Evolutionary conservation across 2,888 invertebrate genomes (phyloP).

Genomic region (Lasiommata megera): DNA sequence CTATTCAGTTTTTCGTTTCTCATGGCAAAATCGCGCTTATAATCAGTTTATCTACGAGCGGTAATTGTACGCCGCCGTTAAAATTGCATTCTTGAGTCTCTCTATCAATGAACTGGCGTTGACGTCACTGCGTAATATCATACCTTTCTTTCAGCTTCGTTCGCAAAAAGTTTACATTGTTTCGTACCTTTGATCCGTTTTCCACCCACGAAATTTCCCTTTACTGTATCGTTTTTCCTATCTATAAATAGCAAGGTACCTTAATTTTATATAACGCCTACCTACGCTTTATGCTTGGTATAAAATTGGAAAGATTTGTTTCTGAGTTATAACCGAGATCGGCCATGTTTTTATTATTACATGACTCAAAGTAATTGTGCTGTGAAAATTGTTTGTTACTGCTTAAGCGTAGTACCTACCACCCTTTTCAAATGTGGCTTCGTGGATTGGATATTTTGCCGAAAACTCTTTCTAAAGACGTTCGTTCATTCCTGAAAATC

Average conservation of each 20-base stretch:
- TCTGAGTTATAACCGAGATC: neutral
- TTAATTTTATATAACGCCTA: conserved; percentile 61
- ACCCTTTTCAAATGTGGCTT: too few relatives aligned
- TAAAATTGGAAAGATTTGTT: neutral
- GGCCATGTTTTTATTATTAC: neutral
- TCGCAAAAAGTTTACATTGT: conserved; percentile 15
- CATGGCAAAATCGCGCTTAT: conserved; percentile 34
- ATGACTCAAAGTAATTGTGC: too few relatives aligned
- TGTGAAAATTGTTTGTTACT: too few relatives aligned
- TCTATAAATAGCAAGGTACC: conserved; percentile 62
- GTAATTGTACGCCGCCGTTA: conserved; percentile 17
- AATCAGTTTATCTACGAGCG: conserved; percentile 22
- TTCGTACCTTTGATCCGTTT: conserved; percentile 31
- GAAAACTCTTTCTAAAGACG: too few relatives aligned
- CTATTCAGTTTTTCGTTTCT: conserved; percentile 47
- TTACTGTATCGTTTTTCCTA: conserved; percentile 50
- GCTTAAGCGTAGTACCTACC: too few relatives aligned
- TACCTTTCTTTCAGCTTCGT: conserved; percentile 6
- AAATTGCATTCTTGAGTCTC: conserved; percentile 14
- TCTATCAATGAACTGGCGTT: conserved; percentile 28
- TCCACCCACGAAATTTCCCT: conserved; percentile 51
- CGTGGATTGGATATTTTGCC: too few relatives aligned
- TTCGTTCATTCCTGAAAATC: too few relatives aligned
- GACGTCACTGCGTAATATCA: conserved; percentile 21
- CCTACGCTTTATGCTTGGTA: conserved; percentile 41